Evolutionary conservation across 2,113 vertebrate species (phyloP).

Genomic region (Tragulus kanchil): DNA sequence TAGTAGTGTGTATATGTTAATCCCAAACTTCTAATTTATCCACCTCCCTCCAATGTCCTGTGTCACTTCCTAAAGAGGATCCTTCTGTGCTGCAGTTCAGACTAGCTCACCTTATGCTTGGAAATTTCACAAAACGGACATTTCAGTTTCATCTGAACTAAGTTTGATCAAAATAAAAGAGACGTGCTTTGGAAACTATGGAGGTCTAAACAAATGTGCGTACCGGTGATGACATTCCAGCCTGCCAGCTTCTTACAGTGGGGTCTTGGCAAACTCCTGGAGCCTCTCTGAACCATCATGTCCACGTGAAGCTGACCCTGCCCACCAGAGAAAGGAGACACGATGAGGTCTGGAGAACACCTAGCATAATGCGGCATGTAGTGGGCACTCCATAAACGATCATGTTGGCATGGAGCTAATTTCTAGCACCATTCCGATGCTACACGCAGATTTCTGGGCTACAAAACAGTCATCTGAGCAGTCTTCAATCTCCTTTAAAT

Average conservation of each 20-base stretch:
- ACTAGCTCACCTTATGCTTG: background rate
- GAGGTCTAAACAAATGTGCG: no score
- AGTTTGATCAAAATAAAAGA: slow-evolving; percentile 34
- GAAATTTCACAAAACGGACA: background rate
- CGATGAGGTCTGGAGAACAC: background rate
- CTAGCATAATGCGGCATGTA: accelerated
- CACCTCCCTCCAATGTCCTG: background rate
- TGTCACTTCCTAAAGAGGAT: background rate
- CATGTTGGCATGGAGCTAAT: background rate
- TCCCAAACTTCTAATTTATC: background rate
- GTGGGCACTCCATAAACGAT: background rate
- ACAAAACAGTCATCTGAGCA: slow-evolving; percentile 40
- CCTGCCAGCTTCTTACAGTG: background rate
- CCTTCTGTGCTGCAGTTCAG: background rate
- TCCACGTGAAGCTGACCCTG: no score
- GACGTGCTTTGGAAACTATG: background rate
- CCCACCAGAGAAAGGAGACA: background rate
- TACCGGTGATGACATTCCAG: background rate
- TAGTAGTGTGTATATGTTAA: background rate
- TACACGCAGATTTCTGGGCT: slow-evolving; percentile 39
- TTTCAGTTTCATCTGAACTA: background rate
- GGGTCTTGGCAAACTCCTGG: background rate
- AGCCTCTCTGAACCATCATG: background rate
- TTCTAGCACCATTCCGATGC: background rate
- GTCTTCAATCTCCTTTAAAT: slow-evolving; percentile 70